Base-by-base conservation (phyloP, 2,888 invertebrate species). In the Steromphala cineraria region DNA sequence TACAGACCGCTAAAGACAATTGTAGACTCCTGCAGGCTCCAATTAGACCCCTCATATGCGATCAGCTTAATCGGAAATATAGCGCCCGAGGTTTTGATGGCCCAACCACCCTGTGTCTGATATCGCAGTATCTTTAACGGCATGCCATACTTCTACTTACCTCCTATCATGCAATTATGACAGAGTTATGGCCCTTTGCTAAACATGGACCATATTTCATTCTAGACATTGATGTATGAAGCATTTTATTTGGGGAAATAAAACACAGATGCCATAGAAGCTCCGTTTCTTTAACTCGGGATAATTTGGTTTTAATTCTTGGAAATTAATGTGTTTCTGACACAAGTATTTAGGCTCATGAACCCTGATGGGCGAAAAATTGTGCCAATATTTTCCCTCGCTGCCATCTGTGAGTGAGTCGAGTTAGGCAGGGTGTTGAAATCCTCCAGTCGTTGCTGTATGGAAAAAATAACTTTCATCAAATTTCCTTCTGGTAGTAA, bases 1-100 rank as follows among this genome's bases (percentile, higher is more conserved):
- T 21, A n/a, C 13, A 17, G 24, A 53, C 19, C 13, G 55, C 67
- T 55, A 21, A 53, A 78, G 78, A 78, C 78, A 81, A 78, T 81
- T 46, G 78, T 24, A 31, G n/a, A 56, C 31, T 78, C 74, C 36
- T 75, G 78, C 74, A 75, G 77, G 56, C 78, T 31, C 77, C 81
- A 81, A 81, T 81, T 81, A 81, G 75, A 74, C 31, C 71, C 36
- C 40, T 71, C 71, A 71, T 71, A 71, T 71, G 36, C n/a, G 71
- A 71, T 71, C 71, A 17, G n/a, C 40, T 71, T 71, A 71, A 62
- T 62, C 62, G 62, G 62, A 62, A 62, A 71, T 71, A 71, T 71
- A 71, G 31, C 36, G 71, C 19, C 36, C 15, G 28, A 36, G 36
- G 71, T 40, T 36, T 36, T 71, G 19, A 56, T 19, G 10, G 19